These are phyloP conservation scores for Acleris sparsana DNA, from an alignment of 2,888 invertebrate genomes.

Conservation along the genomic window DNA sequence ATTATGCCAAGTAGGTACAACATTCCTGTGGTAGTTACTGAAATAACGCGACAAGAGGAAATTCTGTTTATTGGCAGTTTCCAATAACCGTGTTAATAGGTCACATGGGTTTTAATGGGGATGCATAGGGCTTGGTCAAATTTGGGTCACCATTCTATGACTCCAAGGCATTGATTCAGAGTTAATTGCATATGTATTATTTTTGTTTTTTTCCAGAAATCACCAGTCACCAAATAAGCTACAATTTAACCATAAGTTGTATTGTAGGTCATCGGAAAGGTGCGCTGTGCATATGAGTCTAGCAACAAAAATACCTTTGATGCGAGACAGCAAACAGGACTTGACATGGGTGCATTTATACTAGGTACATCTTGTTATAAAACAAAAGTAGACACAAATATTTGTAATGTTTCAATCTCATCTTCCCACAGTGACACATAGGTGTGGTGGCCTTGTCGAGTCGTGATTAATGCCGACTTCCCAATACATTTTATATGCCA, in stretches of 20 bases:
- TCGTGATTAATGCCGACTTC: constrained; percentile 35
- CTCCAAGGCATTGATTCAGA: no score
- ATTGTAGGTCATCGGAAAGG: no score
- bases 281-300: no score
- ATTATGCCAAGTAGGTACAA: constrained; percentile 25
- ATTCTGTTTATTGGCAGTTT: constrained; percentile 3
- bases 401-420: constrained; percentile 14
- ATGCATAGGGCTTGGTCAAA: not conserved
- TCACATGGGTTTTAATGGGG: constrained; percentile 6
- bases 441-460: constrained; percentile 27
- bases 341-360: no score
- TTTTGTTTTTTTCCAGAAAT: no score
- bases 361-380: no score
- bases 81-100: constrained; percentile 28
- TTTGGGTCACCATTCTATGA: constrained; percentile 17
- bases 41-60: constrained; percentile 1
- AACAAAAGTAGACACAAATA: constrained; percentile 7
- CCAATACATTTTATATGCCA: constrained; percentile 33
- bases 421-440: constrained; percentile 33
- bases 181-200: no score
- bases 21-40: constrained; percentile 6
- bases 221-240: no score
- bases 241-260: no score
- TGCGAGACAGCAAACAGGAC: no score
- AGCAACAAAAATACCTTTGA: no score